Percentiles rank a stretch among this genome's conserved stretches.
Evolutionary conservation across 2,888 invertebrate species (phyloP).

Genomic region (Tiliacea aurago): DNA sequence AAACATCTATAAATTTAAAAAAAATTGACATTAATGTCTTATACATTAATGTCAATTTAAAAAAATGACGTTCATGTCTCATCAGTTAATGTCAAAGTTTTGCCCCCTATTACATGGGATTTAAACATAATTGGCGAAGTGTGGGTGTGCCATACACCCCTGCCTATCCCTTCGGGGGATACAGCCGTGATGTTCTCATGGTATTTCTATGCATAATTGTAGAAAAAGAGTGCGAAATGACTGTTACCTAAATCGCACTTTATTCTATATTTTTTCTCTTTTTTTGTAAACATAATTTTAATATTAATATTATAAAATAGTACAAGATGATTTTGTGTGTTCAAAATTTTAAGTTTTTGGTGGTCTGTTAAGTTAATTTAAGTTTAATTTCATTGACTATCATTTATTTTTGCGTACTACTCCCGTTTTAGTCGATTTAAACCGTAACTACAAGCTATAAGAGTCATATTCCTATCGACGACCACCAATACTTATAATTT

Average conservation of each 20-base stretch:
- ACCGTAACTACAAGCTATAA: slow-evolving; percentile 1
- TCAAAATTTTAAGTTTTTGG: slow-evolving; percentile 27
- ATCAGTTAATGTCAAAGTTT: too few species aligned
- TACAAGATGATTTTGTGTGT: slow-evolving; percentile 52
- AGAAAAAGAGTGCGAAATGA: slow-evolving; percentile 34
- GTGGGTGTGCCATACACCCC: not conserved
- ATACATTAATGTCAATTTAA: too few species aligned
- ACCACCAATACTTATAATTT: slow-evolving; percentile 12
- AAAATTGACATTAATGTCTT: too few species aligned
- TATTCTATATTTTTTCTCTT: slow-evolving; percentile 4
- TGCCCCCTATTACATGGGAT: too few species aligned
- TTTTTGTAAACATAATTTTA: slow-evolving; percentile 26
- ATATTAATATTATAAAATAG: slow-evolving; percentile 34
- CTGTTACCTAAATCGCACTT: slow-evolving; percentile 25
- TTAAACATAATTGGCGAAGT: too few species aligned
- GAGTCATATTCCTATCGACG: not conserved
- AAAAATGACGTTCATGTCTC: too few species aligned
- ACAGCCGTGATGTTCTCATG: not conserved
- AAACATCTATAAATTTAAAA: too few species aligned
- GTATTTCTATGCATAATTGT: slow-evolving; percentile 30
- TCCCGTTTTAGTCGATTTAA: not conserved
- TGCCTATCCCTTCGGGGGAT: not conserved
- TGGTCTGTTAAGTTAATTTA: not conserved
- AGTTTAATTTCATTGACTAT: not conserved
- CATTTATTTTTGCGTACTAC: too few species aligned